Evolutionary conservation across 2,113 vertebrate species (phyloP).

Genomic region (Pseudorectes ferrugineus): DNA sequence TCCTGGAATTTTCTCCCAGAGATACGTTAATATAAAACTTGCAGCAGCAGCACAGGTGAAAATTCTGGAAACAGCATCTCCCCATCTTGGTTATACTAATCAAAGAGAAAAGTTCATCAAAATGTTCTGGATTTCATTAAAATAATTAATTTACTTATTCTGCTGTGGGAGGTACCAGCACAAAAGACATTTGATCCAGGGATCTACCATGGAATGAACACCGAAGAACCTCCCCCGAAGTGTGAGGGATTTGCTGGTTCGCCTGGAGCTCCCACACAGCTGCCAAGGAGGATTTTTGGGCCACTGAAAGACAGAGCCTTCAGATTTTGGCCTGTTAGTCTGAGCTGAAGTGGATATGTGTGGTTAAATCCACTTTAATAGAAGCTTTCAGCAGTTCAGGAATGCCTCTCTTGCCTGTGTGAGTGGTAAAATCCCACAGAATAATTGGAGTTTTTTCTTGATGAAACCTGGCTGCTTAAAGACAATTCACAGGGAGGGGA

Average conservation of each 20-base stretch:
- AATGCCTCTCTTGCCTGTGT: background rate
- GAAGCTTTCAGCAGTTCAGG: background rate
- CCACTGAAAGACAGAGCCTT: background rate
- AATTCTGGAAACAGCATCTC: background rate
- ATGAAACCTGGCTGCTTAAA: background rate
- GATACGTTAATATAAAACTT: fast-evolving
- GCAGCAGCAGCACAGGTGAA: background rate
- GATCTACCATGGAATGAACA: background rate
- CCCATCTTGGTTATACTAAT: background rate
- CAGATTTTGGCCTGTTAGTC: background rate
- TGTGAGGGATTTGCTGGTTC: background rate
- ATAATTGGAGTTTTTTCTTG: background rate
- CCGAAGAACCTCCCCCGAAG: background rate
- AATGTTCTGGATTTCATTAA: background rate
- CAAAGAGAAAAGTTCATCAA: background rate
- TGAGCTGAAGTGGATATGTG: background rate
- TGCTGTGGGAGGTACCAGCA: background rate
- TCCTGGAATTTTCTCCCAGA: background rate
- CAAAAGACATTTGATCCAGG: background rate
- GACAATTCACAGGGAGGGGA: background rate
- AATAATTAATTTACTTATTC: background rate
- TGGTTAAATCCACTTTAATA: background rate
- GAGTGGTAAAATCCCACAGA: background rate
- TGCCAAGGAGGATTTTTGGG: background rate
- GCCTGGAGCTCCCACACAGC: background rate